Evolutionary conservation across 1,140 invertebrate genomes (phyloP), one percentile per base, ranked within the genome.

Genomic region (Diorhabda sublineata): DNA sequence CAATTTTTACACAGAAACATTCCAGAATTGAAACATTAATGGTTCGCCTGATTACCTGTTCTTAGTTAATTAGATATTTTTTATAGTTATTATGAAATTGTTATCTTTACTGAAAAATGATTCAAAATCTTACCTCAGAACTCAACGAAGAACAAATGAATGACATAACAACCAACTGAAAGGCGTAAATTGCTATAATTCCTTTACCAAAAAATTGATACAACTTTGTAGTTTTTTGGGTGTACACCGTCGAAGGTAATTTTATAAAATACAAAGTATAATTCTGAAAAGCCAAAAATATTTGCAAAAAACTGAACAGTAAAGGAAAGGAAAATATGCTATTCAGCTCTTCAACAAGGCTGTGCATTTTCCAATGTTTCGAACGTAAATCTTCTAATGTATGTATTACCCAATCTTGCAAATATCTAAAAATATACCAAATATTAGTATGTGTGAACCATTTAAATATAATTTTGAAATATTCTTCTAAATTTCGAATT

Each of bases 201-300:
- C 47, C 47, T 52, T 52, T 52, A n/a, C 47, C 47, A 52, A 52
- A 52, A 52, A 52, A 52, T 4, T 6, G n/a, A n/a, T 52, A 52
- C 47, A 52, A 52, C n/a, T 52, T 52, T 52, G 47, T 52, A 52
- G 47, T 52, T 52, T 52, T 52, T 52, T 52, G 47, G n/a, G 47
- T 2, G n/a, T 8, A 52, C 47, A 52, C n/a, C n/a, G 47, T 52
- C 2, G 47, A 52, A 8, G 47, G 47, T 8, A 52, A 6, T 52
- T n/a, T 2, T 52, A 52, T 52, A 4, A 52, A 52, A 52, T 52
- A 52, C 47, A 52, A 52, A 52, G 6, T 52, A 52, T 52, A 52
- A 52, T 52, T 52, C n/a, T 52, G 47, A 52, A 52, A 52, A 2
- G 6, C 47, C n/a, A 52, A 4, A 52, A 52, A 6, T 3, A 52